phyloP scores from a whole-genome alignment of 2,113 vertebrate species.

The Nycticryphes semicollaris region DNA sequence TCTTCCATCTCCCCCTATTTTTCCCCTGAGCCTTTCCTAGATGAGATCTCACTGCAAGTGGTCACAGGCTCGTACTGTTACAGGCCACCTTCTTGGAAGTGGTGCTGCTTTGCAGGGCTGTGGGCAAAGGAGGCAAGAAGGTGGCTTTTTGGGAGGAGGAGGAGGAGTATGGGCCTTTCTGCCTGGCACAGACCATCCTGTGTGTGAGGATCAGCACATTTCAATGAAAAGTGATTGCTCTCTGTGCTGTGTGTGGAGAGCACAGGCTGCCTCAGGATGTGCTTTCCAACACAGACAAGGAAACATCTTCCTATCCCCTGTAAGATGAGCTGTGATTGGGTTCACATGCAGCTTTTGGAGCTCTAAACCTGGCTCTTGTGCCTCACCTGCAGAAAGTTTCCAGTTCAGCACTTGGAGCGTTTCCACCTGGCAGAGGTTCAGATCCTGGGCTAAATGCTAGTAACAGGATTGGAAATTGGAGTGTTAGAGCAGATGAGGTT shows the following conservation, averaged over 20 bases:
- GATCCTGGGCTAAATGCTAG: neutral
- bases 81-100: accelerated
- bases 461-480: neutral
- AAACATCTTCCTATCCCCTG: neutral
- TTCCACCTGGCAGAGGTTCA: neutral
- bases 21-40: neutral
- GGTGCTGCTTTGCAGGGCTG: neutral
- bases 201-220: accelerated
- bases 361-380: neutral
- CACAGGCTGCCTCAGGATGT: neutral
- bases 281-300: accelerated
- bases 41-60: neutral
- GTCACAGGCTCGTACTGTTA: neutral
- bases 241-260: neutral
- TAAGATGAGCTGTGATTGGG: neutral
- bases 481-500: neutral
- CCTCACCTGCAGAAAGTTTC: neutral
- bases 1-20: neutral
- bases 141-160: neutral
- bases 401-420: neutral
- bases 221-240: neutral
- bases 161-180: neutral
- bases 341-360: accelerated
- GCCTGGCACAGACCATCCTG: neutral
- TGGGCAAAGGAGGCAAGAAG: neutral